A percentile compares a stretch with the other conserved stretches of the same genome.
These are phyloP conservation scores for Catajapyx aquilonaris DNA, from an alignment of 1,140 invertebrate genomes.

Conservation along the genomic window DNA sequence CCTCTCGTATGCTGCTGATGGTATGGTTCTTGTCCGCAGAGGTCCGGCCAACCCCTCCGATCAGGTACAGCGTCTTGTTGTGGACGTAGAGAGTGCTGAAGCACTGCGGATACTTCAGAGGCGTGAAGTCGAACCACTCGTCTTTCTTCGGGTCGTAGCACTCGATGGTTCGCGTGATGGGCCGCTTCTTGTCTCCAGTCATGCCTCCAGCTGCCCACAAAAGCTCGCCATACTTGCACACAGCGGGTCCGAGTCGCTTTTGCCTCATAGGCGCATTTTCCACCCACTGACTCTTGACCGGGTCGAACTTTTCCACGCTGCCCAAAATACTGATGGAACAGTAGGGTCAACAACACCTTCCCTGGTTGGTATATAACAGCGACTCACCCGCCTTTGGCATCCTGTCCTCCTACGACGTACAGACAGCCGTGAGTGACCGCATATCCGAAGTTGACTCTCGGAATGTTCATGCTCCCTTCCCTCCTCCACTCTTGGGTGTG, in stretches of 20 bases:
- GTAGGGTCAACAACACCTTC: constrained; percentile 1
- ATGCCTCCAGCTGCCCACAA: constrained; percentile 43
- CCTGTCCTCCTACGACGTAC: constrained; percentile 37
- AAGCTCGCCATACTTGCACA: constrained; percentile 29
- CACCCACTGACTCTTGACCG: constrained; percentile 26
- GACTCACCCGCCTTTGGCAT: constrained; percentile 29
- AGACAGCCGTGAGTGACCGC: constrained; percentile 29
- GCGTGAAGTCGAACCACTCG: no score
- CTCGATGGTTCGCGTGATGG: constrained; percentile 25
- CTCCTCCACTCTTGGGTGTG: constrained; percentile 30
- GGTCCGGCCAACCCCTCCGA: constrained; percentile 31
- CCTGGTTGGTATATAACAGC: constrained; percentile 3
- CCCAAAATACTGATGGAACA: constrained; percentile 19
- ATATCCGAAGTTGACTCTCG: constrained; percentile 34
- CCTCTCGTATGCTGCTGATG: constrained; percentile 28
- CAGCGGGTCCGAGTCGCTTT: constrained; percentile 30
- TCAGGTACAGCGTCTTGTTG: constrained; percentile 30
- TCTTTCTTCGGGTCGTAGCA: constrained; percentile 34
- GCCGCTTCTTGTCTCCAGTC: constrained; percentile 28
- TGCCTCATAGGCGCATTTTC: constrained; percentile 27
- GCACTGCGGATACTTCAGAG: constrained; percentile 23
- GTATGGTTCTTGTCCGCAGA: constrained; percentile 26
- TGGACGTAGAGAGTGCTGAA: constrained; percentile 30
- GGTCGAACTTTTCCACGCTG: constrained; percentile 32
- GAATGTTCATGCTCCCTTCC: constrained; percentile 26